These are phyloP conservation scores for Falco biarmicus DNA, from an alignment of 2,797 vertebrate genomes.

Conservation along the genomic window DNA sequence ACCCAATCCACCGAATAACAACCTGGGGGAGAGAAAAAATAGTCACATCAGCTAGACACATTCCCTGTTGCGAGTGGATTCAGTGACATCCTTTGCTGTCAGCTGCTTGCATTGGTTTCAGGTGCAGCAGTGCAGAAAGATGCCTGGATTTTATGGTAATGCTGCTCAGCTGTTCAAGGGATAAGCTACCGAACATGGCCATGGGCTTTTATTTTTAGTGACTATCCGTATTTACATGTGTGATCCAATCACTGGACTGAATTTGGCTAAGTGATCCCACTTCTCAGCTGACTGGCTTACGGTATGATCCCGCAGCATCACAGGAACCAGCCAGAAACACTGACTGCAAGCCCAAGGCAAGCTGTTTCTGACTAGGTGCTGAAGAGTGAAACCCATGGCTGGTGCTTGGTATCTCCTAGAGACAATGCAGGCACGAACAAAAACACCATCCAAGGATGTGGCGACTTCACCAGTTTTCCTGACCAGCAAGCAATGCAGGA, in stretches of 20 bases:
- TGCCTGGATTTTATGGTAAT: not conserved
- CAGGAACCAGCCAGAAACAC: not conserved
- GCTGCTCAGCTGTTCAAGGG: not conserved
- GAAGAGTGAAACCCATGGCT: not conserved
- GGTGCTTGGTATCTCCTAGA: not conserved
- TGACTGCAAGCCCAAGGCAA: not conserved
- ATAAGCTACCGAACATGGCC: not conserved
- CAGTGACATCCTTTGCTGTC: not conserved
- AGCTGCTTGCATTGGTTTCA: not conserved
- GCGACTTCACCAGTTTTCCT: not conserved
- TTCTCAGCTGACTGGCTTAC: not conserved
- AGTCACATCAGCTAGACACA: not conserved
- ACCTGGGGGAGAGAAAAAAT: not conserved
- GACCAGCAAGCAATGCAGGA: not conserved
- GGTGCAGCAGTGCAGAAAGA: not conserved
- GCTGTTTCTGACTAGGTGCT: not conserved
- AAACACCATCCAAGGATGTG: not conserved
- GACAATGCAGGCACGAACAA: not conserved
- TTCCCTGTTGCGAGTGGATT: not conserved
- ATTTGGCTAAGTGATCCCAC: not conserved
- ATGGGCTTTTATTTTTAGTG: not conserved
- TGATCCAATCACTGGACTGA: not conserved
- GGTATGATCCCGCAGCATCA: accelerated
- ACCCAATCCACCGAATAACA: not conserved
- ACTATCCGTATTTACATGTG: accelerated